Evolutionary conservation across 2,888 invertebrate genomes (phyloP), one percentile per base, ranked within the genome.

Genomic region (Fragum fragum): DNA sequence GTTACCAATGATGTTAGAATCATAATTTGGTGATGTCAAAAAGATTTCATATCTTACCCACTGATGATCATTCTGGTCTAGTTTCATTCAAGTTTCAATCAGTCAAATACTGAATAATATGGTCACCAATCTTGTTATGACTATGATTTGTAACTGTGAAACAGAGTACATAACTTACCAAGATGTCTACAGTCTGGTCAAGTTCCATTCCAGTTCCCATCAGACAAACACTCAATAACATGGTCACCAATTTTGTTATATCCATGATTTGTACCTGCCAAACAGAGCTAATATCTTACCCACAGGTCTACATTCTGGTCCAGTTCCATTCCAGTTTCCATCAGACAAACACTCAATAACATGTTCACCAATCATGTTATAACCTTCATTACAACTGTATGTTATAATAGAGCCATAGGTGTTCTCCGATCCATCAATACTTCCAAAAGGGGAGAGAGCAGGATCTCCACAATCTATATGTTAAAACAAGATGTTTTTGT

Each of bases 311-410:
- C 47, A 47, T 16, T 47, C 47, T 47, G 47, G 47, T 47, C 18
- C 47, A 47, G 47, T 47, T 47, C 47, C 47, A n/a, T 47, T 47
- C 47, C 47, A 47, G 47, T 16, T 47, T 47, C 47, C 47, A 47
- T 47, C n/a, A 18, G 47, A 47, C 47, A 18, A n/a, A 6, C 47
- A 47, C 18, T 16, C 16, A 18, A 47, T 1, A 3, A 47, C 16
- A 16, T 47, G 47, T 18, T 47, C 47, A 47, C 47, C 47, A 18
- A 47, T n/a, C 16, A n/a, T n/a, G 16, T 47, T 16, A n/a, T 47
- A 47, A n/a, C 47, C 47, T 18, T 47, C 47, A n/a, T 47, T 47
- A n/a, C 47, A 47, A 1, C n/a, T 47, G 47, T 47, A 47, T 47
- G 47, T n/a, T 16, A n/a, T n/a, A 18, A 6, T 18, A 18, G 47